Percentiles rank a stretch among this genome's conserved stretches.
phyloP scores from a whole-genome alignment of 2,113 vertebrate genomes.

The Rhynchomys soricoides region DNA sequence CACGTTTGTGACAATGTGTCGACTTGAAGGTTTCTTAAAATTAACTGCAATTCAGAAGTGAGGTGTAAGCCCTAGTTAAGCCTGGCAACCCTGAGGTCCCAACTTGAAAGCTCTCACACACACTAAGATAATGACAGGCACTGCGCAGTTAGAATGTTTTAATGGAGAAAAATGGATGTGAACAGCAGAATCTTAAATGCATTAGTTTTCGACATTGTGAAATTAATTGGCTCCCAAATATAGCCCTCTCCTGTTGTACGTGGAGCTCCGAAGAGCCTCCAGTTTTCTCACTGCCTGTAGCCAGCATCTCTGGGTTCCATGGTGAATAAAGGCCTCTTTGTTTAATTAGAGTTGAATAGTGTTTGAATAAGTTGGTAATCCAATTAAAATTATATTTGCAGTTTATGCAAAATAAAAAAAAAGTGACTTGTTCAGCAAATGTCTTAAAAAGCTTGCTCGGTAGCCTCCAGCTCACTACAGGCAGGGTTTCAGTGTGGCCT shows the following conservation, averaged over 20 bases:
- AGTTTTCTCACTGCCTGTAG: slow-evolving; percentile 38
- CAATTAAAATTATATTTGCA: slow-evolving; percentile 74
- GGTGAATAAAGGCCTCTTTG: slow-evolving; percentile 71
- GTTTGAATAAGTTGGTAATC: slow-evolving; percentile 79
- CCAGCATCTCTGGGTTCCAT: slow-evolving; percentile 55
- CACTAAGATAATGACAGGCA: slow-evolving; percentile 59
- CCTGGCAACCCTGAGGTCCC: background rate
- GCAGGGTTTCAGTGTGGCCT: background rate
- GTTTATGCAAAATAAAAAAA: slow-evolving; percentile 42
- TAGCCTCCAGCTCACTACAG: too few species aligned
- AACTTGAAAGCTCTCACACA: background rate
- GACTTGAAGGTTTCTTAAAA: slow-evolving; percentile 50
- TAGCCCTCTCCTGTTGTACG: slow-evolving; percentile 62
- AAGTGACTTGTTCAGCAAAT: slow-evolving; percentile 24
- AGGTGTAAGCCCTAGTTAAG: background rate
- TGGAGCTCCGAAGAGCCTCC: slow-evolving; percentile 64
- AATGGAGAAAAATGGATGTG: slow-evolving; percentile 71
- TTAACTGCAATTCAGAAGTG: slow-evolving; percentile 11
- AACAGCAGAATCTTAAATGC: slow-evolving; percentile 76
- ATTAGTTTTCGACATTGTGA: slow-evolving; percentile 72
- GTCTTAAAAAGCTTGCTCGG: background rate
- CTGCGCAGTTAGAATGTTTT: slow-evolving; percentile 53
- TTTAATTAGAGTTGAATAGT: slow-evolving; percentile 81
- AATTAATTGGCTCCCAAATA: slow-evolving; percentile 82
- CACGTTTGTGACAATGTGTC: background rate